Conservation (phyloP, 2,113 vertebrate genomes). For the Rhadina sibilatrix region DNA sequence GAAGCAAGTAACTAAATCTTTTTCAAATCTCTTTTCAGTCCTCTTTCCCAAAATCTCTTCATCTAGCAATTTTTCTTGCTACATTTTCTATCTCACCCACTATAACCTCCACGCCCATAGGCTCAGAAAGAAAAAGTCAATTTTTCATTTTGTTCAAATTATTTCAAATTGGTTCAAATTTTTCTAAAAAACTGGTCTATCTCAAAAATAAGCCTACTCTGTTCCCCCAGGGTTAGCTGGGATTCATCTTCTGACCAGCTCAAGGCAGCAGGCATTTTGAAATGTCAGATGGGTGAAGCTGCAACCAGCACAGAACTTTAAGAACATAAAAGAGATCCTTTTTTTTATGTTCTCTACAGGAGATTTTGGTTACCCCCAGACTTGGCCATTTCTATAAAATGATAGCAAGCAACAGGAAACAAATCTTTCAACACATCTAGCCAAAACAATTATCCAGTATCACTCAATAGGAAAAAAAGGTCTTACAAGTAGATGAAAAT, state of each 20-base stretch:
- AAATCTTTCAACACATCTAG: neutral
- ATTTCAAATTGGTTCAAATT: too few relatives aligned
- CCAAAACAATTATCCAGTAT: neutral
- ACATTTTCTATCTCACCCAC: fast-evolving
- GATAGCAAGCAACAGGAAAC: neutral
- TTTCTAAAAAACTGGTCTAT: neutral
- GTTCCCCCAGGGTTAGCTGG: neutral
- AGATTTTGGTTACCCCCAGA: neutral
- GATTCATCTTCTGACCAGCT: neutral
- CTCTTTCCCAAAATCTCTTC: neutral
- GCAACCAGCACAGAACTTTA: neutral
- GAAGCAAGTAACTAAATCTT: neutral
- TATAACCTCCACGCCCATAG: neutral
- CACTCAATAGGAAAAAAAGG: neutral
- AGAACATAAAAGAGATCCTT: neutral
- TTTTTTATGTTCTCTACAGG: neutral
- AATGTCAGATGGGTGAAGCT: neutral
- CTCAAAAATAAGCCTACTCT: neutral
- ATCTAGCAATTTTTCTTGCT: neutral
- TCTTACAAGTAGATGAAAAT: neutral
- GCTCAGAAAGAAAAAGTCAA: neutral
- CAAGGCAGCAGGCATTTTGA: neutral
- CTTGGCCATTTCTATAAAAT: neutral
- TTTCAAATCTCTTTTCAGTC: neutral
- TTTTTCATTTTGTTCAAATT: neutral